phyloP scores from a whole-genome alignment of 2,113 vertebrate species.

The Sciurus niger region DNA sequence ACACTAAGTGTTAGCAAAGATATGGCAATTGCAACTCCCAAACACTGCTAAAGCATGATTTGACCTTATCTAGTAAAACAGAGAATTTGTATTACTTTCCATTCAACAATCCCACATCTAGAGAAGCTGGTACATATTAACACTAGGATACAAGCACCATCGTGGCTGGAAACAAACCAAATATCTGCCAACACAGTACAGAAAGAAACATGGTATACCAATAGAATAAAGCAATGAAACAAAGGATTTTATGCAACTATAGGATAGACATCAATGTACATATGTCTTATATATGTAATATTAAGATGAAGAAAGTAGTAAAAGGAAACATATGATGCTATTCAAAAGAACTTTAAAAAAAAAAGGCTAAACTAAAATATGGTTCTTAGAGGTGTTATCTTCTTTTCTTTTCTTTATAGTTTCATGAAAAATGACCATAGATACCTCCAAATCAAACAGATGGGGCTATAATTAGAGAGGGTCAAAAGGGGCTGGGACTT shows the following conservation, averaged over 20 bases:
- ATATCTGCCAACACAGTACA: neutral
- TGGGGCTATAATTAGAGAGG: neutral
- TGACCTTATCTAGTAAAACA: neutral
- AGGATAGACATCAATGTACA: neutral
- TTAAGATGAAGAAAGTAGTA: neutral
- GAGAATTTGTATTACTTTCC: neutral
- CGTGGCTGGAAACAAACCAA: neutral
- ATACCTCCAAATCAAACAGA: neutral
- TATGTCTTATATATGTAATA: neutral
- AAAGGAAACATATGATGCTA: neutral
- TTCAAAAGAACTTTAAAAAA: neutral
- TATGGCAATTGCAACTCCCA: neutral
- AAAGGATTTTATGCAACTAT: neutral
- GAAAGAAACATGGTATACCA: neutral
- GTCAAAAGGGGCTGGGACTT: neutral
- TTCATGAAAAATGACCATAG: neutral
- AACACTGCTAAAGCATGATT: neutral
- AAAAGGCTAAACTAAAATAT: neutral
- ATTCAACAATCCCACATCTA: neutral
- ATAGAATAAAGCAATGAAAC: neutral
- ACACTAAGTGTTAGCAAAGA: neutral
- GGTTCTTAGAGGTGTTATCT: neutral
- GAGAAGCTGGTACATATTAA: neutral
- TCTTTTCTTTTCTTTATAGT: neutral
- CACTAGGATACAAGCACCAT: neutral